These are phyloP conservation scores for Myoxocephalus aenaeus DNA, from an alignment of 2,797 vertebrate genomes.

Conservation along the genomic window DNA sequence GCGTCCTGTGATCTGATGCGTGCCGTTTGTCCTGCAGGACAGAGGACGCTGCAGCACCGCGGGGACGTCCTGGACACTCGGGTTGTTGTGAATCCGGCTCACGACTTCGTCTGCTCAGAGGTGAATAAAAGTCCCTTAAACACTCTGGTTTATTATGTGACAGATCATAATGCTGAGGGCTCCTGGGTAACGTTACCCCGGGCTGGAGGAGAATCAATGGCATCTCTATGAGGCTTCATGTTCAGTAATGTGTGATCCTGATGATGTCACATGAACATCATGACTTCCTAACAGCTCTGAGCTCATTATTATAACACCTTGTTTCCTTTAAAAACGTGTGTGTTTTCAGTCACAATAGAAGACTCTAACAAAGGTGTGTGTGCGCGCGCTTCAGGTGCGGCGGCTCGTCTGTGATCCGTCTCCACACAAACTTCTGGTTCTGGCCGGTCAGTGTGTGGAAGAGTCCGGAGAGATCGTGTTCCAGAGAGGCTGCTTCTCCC, in stretches of 20 bases:
- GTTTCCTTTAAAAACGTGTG: too few species aligned
- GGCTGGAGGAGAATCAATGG: background rate
- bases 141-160: too few species aligned
- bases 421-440: conserved; percentile 90
- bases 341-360: too few species aligned
- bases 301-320: too few species aligned
- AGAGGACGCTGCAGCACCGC: conserved; percentile 90
- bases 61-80: conserved; percentile 91
- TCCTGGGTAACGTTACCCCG: background rate
- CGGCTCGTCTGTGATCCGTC: conserved; percentile 88
- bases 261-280: too few species aligned
- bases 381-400: conserved; percentile 82
- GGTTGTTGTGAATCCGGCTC: conserved; percentile 91
- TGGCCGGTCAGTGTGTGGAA: conserved; percentile 91
- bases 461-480: conserved; percentile 90
- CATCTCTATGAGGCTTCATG: background rate
- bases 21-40: conserved; percentile 79
- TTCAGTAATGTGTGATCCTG: background rate
- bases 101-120: conserved; percentile 90
- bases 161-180: background rate
- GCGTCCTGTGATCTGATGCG: background rate
- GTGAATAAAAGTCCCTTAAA: conserved; percentile 68
- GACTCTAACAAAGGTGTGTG: too few species aligned
- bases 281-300: too few species aligned
- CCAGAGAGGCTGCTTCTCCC: conserved; percentile 89